Base-by-base conservation (phyloP, 2,888 invertebrate species). In the Pyralis farinalis region DNA sequence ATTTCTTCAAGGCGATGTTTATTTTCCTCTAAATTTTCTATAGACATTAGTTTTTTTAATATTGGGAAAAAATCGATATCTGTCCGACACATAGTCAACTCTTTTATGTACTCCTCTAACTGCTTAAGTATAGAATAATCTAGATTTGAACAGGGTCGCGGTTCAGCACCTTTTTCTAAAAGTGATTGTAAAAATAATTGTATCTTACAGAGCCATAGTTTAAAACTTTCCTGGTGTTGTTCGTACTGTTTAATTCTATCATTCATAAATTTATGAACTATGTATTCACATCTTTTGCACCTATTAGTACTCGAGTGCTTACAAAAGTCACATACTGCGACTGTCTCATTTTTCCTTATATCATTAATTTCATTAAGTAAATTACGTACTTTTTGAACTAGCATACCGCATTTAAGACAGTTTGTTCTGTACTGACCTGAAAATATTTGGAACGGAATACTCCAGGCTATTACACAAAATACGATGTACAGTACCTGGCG, bases 221-320 rank as follows among this genome's bases (percentile, higher is more conserved):
- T 52, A 7, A 58, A 65, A 10, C 42, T 43, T 29, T 49, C 43
- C 31, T 58, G 44, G 16, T 4, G 2, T 8, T 62, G 52, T 34
- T 57, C 47, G 33, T 40, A 34, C 21, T 44, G 44, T n/a, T 53
- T 46, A 5, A 46, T 45, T 40, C 58, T 54, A 9, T 45, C 40
- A 3, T 34, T 41, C n/a, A 60, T 34, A 40, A 61, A 71, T 37
- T 60, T 63, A 21, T 46, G 53, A 1, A 61, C 44, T 9, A 71
- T 51, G 28, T 55, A 60, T 12, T 65, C 55, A 43, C 79, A 80
- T 47, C 62, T 58, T 36, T 57, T 56, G 46, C 79, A 80, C 45
- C 63, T 62, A 2, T 43, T 40, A 1, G 47, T 40, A 21, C 53
- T 64, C 7, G 46, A 42, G 16, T 42, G 42, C 29, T 63, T 70